A percentile compares a stretch with the other conserved stretches of the same genome.
Evolutionary conservation across 2,113 vertebrate species (phyloP).

Genomic region (Spheniscus mendiculus): DNA sequence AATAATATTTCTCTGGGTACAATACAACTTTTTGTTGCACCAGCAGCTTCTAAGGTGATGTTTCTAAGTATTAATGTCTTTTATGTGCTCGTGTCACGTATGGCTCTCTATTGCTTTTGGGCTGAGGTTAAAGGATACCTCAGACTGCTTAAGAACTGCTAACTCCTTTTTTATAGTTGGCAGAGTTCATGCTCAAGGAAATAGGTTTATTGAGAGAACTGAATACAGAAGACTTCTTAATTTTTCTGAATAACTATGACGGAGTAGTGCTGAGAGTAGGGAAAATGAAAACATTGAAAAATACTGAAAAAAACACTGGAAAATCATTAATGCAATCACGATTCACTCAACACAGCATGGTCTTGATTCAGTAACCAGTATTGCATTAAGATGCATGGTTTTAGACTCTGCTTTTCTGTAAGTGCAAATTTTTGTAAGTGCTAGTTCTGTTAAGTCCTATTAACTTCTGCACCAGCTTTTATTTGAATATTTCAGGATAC

Average conservation of each 20-base stretch:
- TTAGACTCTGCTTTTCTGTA: neutral
- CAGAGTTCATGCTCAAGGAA: neutral
- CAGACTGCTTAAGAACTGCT: neutral
- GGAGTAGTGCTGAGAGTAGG: neutral
- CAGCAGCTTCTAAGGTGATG: neutral
- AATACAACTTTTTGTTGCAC: neutral
- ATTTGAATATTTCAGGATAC: neutral
- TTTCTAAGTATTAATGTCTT: neutral
- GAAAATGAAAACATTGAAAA: neutral
- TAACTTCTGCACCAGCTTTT: neutral
- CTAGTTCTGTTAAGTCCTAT: neutral
- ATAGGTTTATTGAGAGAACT: neutral
- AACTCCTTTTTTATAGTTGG: neutral
- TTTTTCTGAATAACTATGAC: neutral
- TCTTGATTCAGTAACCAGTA: neutral
- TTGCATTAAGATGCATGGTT: neutral
- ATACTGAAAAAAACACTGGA: neutral
- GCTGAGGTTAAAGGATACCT: neutral
- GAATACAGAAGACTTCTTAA: neutral
- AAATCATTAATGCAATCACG: fast-evolving
- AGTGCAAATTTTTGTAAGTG: neutral
- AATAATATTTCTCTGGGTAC: neutral
- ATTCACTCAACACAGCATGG: neutral
- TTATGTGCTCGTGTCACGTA: fast-evolving
- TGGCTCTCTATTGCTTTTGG: neutral